These are phyloP conservation scores for Pyrochroa serraticornis DNA, from an alignment of 2,888 invertebrate genomes.

Conservation along the genomic window DNA sequence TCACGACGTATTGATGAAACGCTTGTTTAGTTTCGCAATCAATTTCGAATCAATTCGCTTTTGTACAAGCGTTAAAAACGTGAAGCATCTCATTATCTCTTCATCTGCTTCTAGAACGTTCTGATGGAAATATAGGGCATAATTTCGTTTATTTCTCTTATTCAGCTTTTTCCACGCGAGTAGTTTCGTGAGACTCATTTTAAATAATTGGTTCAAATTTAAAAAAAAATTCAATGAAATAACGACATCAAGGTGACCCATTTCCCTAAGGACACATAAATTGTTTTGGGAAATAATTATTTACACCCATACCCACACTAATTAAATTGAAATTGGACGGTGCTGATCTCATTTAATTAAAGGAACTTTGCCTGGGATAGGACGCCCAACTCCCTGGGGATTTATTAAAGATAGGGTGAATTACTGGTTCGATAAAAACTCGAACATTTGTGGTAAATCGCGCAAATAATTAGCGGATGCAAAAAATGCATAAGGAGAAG, in stretches of 20 bases:
- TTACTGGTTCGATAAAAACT: too few species aligned
- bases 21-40: constrained; percentile 21
- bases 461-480: too few species aligned
- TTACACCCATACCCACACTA: constrained; percentile 4
- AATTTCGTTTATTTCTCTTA: not conserved
- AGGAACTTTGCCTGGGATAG: not conserved
- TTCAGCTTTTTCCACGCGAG: not conserved
- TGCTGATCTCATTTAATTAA: constrained; percentile 2
- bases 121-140: constrained; percentile 5
- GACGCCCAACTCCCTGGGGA: too few species aligned
- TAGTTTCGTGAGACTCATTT: too few species aligned
- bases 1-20: constrained; percentile 23
- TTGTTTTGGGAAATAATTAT: constrained; percentile 11
- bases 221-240: not conserved
- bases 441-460: too few species aligned
- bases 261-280: not conserved
- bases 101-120: constrained; percentile 12
- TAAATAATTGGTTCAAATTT: constrained; percentile 1
- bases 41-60: constrained; percentile 17
- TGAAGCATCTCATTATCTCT: constrained; percentile 14
- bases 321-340: constrained; percentile 7
- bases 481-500: too few species aligned
- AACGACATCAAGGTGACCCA: not conserved
- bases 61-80: constrained; percentile 5
- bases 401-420: too few species aligned